phyloP scores from a whole-genome alignment of 2,888 invertebrate species.

The Caenorhabditis sp. region DNA sequence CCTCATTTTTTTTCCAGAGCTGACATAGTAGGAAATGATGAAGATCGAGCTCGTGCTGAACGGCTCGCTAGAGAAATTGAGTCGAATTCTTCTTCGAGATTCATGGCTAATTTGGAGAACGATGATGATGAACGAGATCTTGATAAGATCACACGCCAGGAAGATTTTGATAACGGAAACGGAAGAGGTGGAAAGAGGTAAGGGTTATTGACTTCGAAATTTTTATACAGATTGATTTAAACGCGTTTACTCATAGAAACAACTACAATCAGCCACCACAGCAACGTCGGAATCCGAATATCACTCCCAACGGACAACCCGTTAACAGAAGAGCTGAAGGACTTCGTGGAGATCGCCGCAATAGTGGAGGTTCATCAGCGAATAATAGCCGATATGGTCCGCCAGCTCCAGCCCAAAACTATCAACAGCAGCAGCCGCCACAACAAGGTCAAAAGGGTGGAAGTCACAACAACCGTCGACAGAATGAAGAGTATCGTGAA shows the following conservation, averaged over 20 bases:
- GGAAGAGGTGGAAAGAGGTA: constrained; percentile 42
- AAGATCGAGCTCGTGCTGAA: constrained; percentile 92
- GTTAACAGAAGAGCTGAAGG: constrained; percentile 67
- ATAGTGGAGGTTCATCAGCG: constrained; percentile 43
- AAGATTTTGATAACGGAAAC: constrained; percentile 61
- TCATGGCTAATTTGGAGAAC: constrained; percentile 92
- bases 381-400: constrained; percentile 48
- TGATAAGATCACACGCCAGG: constrained; percentile 71
- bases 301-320: constrained; percentile 55
- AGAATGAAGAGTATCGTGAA: constrained; percentile 54
- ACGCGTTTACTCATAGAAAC: constrained; percentile 17
- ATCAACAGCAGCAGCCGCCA: constrained; percentile 26
- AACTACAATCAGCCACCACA: constrained; percentile 40
- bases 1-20: constrained; percentile 84
- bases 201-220: not conserved
- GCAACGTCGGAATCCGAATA: constrained; percentile 48
- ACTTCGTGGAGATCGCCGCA: constrained; percentile 60
- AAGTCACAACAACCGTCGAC: constrained; percentile 36
- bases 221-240: too few relatives aligned
- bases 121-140: constrained; percentile 85
- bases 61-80: constrained; percentile 96
- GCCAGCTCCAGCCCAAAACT: constrained; percentile 9
- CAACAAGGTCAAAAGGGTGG: constrained; percentile 39
- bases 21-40: constrained; percentile 91
- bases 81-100: constrained; percentile 90